Percentiles rank a stretch among this genome's conserved stretches.
These are phyloP conservation scores for Clivina fossor DNA, from an alignment of 2,888 invertebrate species.

Conservation along the genomic window DNA sequence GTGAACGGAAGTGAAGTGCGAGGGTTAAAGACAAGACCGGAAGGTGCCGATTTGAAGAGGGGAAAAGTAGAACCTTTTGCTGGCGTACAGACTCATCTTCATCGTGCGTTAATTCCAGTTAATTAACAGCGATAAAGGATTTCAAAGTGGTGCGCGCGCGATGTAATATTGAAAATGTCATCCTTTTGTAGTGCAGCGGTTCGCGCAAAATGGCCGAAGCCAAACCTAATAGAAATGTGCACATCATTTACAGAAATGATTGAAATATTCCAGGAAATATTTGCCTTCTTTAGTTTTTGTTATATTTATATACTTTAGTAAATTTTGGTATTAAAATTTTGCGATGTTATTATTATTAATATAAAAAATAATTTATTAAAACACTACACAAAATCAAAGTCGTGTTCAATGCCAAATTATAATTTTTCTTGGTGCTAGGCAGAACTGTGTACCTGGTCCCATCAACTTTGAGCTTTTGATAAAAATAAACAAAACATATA, in stretches of 20 bases:
- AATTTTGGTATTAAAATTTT: no score
- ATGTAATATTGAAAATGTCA: conserved; percentile 31
- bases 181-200: conserved; percentile 27
- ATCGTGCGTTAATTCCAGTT: conserved; percentile 29
- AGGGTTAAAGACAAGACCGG: no score
- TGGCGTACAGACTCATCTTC: no score
- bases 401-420: no score
- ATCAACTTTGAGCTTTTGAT: no score
- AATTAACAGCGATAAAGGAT: conserved; percentile 28
- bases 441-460: no score
- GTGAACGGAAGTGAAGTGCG: no score
- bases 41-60: no score
- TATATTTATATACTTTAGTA: no score
- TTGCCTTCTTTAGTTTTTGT: background rate
- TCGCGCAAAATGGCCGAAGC: conserved; percentile 1
- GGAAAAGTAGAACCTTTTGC: no score
- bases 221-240: background rate
- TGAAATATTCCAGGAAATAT: background rate
- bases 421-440: no score
- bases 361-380: background rate
- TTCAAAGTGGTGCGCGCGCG: conserved; percentile 26
- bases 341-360: background rate
- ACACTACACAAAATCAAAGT: background rate
- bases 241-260: background rate
- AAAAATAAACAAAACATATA: no score